These are phyloP conservation scores for Mactromeris polynyma DNA, from an alignment of 2,888 invertebrate species.

Conservation along the genomic window DNA sequence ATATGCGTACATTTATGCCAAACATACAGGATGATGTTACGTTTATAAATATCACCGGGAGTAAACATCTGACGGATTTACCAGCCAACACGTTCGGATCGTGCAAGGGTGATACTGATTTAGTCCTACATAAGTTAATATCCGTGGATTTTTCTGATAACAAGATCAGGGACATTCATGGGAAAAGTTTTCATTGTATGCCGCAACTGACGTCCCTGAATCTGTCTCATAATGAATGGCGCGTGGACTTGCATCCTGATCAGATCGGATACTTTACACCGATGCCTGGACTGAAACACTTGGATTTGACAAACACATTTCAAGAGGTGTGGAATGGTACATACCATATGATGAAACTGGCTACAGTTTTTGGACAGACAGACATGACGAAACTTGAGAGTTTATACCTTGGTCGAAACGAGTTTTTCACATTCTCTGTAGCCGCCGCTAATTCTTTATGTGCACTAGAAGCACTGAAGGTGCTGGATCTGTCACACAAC, in stretches of 20 bases:
- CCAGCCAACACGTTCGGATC: constrained; percentile 70
- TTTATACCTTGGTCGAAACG: constrained; percentile 68
- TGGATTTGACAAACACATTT: constrained; percentile 72
- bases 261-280: constrained; percentile 69
- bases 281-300: constrained; percentile 53
- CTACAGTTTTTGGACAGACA: constrained; percentile 60
- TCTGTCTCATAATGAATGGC: constrained; percentile 72
- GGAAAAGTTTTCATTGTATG: constrained; percentile 75
- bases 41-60: constrained; percentile 63
- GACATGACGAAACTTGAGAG: constrained; percentile 62
- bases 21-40: constrained; percentile 55
- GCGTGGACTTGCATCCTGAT: constrained; percentile 51
- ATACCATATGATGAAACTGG: constrained; percentile 67
- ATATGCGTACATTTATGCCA: constrained; percentile 39
- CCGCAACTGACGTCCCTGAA: constrained; percentile 62
- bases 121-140: constrained; percentile 49
- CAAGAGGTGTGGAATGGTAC: constrained; percentile 64
- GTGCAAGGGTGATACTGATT: constrained; percentile 52
- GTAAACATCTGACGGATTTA: constrained; percentile 65
- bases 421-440: constrained; percentile 63
- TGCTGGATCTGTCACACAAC: constrained; percentile 71
- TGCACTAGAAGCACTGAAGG: constrained; percentile 56
- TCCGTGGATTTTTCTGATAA: constrained; percentile 68
- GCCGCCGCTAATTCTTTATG: constrained; percentile 67
- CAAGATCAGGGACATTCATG: constrained; percentile 68